Evolutionary conservation across 2,888 invertebrate species (phyloP).

Genomic region (Drosophila tanythrix): DNA sequence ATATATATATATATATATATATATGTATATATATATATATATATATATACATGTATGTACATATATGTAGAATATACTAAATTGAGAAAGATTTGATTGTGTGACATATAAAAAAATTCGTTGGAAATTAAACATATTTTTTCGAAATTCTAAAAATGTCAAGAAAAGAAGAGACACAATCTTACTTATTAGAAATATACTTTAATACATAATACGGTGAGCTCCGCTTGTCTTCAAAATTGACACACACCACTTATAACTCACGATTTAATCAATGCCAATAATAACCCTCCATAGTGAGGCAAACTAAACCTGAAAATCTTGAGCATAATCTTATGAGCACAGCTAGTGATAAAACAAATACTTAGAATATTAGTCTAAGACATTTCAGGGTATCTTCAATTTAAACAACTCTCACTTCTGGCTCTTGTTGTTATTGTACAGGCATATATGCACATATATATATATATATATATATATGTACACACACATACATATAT

Average conservation of each 20-base stretch:
- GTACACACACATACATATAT: neutral
- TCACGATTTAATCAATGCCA: neutral
- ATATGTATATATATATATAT: too few species aligned
- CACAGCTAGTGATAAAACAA: neutral
- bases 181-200: neutral
- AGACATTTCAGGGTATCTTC: slow-evolving; percentile 22
- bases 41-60: too few species aligned
- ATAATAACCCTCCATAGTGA: neutral
- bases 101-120: neutral
- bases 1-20: too few species aligned
- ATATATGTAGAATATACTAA: neutral
- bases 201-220: neutral
- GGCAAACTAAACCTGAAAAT: neutral
- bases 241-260: neutral
- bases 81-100: neutral
- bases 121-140: neutral
- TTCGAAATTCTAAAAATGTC: neutral
- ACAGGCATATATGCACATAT: slow-evolving; percentile 2
- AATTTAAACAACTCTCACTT: neutral
- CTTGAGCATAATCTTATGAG: neutral
- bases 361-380: neutral
- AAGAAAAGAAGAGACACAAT: neutral
- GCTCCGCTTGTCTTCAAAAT: neutral
- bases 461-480: neutral
- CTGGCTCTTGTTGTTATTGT: slow-evolving; percentile 6